phyloP scores from a whole-genome alignment of 2,888 invertebrate species.

The Ectropis crepuscularia region DNA sequence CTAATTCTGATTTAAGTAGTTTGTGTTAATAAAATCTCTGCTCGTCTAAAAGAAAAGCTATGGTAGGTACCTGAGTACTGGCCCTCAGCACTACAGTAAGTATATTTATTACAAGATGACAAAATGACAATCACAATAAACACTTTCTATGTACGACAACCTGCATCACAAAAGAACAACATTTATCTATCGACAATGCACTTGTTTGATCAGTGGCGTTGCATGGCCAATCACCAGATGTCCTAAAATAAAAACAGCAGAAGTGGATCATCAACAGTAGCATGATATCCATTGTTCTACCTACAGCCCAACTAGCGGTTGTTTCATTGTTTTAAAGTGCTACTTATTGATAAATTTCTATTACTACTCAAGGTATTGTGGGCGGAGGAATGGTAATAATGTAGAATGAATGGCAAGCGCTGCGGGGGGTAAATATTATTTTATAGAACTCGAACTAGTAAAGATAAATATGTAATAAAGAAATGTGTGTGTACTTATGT shows the following conservation, averaged over 20 bases:
- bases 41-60: too few species aligned
- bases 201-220: slow-evolving; percentile 14
- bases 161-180: too few species aligned
- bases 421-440: slow-evolving; percentile 16
- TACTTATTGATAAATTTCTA: slow-evolving; percentile 26
- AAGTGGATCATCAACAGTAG: slow-evolving; percentile 12
- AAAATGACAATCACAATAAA: neutral
- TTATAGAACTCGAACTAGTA: neutral
- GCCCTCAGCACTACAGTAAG: too few species aligned
- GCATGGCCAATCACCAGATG: slow-evolving; percentile 7
- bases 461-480: too few species aligned
- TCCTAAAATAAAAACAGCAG: slow-evolving; percentile 8
- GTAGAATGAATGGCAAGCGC: neutral
- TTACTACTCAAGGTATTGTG: slow-evolving; percentile 17
- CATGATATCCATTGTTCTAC: slow-evolving; percentile 25
- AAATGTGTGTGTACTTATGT: too few species aligned
- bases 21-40: too few species aligned
- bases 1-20: too few species aligned
- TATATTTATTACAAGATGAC: too few species aligned
- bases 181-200: neutral
- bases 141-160: neutral
- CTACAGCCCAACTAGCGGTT: slow-evolving; percentile 33
- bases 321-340: slow-evolving; percentile 32
- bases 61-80: too few species aligned
- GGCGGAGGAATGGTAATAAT: slow-evolving; percentile 28